phyloP scores from a whole-genome alignment of 1,140 invertebrate genomes.

The Dendroctonus ponderosae region DNA sequence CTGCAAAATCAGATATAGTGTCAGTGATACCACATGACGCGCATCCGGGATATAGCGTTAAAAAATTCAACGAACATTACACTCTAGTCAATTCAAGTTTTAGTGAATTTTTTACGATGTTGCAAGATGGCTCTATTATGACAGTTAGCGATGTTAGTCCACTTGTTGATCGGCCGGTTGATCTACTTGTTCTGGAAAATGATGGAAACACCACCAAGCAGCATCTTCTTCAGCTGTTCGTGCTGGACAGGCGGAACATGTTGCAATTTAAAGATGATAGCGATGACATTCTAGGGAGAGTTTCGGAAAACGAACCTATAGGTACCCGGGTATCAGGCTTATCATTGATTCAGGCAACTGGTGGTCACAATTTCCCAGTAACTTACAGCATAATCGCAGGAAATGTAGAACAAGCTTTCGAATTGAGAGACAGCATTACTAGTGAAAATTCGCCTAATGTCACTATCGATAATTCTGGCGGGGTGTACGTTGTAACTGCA shows the following conservation, averaged over 20 bases:
- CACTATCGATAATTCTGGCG: constrained; percentile 59
- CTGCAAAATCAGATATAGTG: constrained; percentile 42
- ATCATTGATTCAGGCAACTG: constrained; percentile 64
- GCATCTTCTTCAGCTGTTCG: constrained; percentile 76
- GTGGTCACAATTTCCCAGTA: constrained; percentile 59
- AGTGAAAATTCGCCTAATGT: constrained; percentile 57
- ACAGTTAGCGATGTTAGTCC: constrained; percentile 80
- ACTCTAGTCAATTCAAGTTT: constrained; percentile 72
- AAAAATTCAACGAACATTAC: constrained; percentile 67
- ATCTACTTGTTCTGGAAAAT: constrained; percentile 77
- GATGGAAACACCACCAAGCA: constrained; percentile 73
- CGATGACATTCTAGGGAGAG: constrained; percentile 59
- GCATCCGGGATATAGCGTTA: constrained; percentile 81
- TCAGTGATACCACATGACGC: constrained; percentile 77
- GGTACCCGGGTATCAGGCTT: constrained; percentile 69
- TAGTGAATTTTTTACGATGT: constrained; percentile 79
- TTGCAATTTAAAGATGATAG: constrained; percentile 70
- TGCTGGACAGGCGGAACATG: constrained; percentile 77
- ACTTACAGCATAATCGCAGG: constrained; percentile 76
- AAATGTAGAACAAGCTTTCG: constrained; percentile 67
- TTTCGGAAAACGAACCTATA: constrained; percentile 70
- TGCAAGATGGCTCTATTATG: constrained; percentile 87
- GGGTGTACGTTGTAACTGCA: constrained; percentile 69
- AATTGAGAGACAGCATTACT: constrained; percentile 61
- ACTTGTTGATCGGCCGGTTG: constrained; percentile 75